A percentile compares a stretch with the other conserved stretches of the same genome.
phyloP scores from a whole-genome alignment of 2,797 vertebrate genomes.

The Vespertilio murinus region DNA sequence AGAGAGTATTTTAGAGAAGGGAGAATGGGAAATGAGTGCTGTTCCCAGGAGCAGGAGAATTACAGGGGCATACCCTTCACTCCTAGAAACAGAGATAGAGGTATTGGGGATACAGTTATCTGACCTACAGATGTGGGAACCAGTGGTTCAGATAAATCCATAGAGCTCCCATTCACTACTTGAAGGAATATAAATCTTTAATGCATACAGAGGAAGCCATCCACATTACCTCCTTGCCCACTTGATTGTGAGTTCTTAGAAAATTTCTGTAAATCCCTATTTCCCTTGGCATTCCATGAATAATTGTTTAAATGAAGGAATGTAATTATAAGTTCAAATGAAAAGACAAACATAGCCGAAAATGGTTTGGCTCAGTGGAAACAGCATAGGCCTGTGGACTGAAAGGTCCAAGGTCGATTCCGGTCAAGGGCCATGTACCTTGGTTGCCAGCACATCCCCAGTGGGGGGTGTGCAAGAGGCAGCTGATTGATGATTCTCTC shows the following conservation, averaged over 20 bases:
- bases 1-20: neutral
- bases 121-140: neutral
- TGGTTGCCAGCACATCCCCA: too few relatives aligned
- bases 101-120: neutral
- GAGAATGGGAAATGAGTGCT: rapidly evolving
- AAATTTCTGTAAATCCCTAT: neutral
- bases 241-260: neutral
- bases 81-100: neutral
- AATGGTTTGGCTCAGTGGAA: too few relatives aligned
- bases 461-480: too few relatives aligned
- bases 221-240: neutral
- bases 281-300: neutral
- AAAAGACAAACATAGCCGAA: neutral
- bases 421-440: too few relatives aligned
- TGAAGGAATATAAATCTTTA: neutral
- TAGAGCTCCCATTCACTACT: neutral
- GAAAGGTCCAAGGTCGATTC: too few relatives aligned
- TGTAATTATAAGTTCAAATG: neutral
- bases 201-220: neutral
- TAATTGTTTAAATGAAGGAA: neutral
- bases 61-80: neutral
- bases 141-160: neutral
- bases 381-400: too few relatives aligned
- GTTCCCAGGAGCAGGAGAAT: neutral
- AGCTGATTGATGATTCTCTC: too few relatives aligned